Percentiles rank a stretch among this genome's conserved stretches.
Evolutionary conservation across 2,113 vertebrate genomes (phyloP).

Genomic region (Varanus komodoensis): DNA sequence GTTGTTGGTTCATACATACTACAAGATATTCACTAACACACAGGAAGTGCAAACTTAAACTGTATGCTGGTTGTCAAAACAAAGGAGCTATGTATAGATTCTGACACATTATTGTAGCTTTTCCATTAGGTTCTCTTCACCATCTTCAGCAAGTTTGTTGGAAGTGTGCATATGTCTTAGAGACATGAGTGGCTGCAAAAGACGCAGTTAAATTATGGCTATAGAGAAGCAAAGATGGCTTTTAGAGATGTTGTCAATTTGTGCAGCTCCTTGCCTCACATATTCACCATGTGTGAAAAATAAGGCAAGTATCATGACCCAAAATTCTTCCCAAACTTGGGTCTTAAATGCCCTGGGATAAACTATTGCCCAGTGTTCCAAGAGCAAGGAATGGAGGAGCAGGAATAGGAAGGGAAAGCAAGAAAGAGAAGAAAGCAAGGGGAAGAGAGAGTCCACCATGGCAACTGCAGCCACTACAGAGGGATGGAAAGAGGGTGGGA

Average conservation of each 20-base stretch:
- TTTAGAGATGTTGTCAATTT: background rate
- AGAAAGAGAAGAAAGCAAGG: no score
- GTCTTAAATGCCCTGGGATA: background rate
- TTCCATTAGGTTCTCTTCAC: constrained; percentile 27
- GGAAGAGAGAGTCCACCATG: background rate
- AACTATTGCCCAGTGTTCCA: background rate
- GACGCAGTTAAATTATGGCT: rapidly evolving
- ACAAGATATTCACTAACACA: constrained; percentile 34
- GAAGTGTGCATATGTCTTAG: rapidly evolving
- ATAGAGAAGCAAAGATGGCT: rapidly evolving
- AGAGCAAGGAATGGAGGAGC: background rate
- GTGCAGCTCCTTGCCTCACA: background rate
- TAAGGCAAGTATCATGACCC: background rate
- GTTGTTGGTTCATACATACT: constrained; percentile 51
- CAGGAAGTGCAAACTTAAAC: constrained; percentile 9
- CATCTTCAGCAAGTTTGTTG: rapidly evolving
- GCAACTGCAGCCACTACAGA: background rate
- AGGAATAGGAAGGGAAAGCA: background rate
- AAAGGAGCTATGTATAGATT: constrained; percentile 56
- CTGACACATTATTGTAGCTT: constrained; percentile 5
- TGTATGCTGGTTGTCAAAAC: constrained; percentile 62
- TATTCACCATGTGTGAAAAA: background rate
- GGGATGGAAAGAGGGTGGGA: background rate
- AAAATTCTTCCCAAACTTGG: background rate
- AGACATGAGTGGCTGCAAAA: background rate